Evolutionary conservation across 2,113 vertebrate species (phyloP), one percentile per base, ranked within the genome.

Genomic region (Phaethornis superciliosus): DNA sequence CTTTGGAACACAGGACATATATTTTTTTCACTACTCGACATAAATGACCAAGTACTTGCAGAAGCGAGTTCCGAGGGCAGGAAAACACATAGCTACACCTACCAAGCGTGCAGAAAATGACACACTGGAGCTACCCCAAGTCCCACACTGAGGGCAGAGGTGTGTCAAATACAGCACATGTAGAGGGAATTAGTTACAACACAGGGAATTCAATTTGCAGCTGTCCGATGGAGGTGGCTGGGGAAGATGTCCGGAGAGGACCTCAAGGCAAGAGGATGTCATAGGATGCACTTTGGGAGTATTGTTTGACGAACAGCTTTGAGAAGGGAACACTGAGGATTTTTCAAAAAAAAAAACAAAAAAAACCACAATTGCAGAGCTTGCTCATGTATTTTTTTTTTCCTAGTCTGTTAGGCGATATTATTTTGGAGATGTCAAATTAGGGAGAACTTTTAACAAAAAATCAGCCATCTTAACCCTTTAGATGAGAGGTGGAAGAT

Each of bases 161-260:
- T 21, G 46, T 47, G 2, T 24, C 3, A 37, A 74, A 44, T 2
- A 27, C 47, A 5, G 15, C 12, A 1, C 1, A 4, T 0, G 1
- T 3, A 12, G 10, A 44, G 18, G 20, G 58, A 62, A 44, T 27
- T 0, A 1, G 24, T 17, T 58, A 16, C 23, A 19, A 11, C 20
- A 84, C 0, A 0, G 56, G 12, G 23, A 21, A 4, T 2, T 1
- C 40, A 7, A 6, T 28, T 70, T n/a, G 62, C 46, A n/a, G 37
- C 10, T 2, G 1, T 52, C 9, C 1, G 6, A 21, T 3, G 9
- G 21, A 10, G 54, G 10, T 46, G 0, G 1, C 11, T 2, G 2
- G 15, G 33, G 18, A 33, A 67, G 20, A 23, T 19, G 35, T 64
- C 18, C 55, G 24, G 13, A 15, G 28, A 3, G 0, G 27, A 24